phyloP scores from a whole-genome alignment of 1,140 invertebrate species.

The Semibalanus balanoides region DNA sequence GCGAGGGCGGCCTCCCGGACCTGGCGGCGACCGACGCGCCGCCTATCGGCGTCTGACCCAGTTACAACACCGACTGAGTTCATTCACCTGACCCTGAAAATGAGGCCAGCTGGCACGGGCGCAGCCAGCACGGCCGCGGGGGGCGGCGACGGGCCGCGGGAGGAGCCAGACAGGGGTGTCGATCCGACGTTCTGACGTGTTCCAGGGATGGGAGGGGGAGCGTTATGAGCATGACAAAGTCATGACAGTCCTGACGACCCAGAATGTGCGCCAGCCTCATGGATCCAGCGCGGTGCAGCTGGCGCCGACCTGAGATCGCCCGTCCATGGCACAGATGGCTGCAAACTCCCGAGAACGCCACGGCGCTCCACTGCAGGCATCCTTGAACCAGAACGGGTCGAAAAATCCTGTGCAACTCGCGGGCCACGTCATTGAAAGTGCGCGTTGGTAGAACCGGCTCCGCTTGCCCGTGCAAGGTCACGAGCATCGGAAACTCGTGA shows the following conservation, averaged over 20 bases:
- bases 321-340: neutral
- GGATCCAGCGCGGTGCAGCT: too few species aligned
- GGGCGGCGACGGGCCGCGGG: too few species aligned
- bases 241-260: too few species aligned
- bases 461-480: neutral
- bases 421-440: too few species aligned
- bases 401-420: neutral
- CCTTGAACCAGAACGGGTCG: neutral
- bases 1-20: neutral
- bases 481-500: too few species aligned
- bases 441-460: neutral
- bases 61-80: neutral
- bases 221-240: too few species aligned
- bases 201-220: too few species aligned
- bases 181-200: too few species aligned
- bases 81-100: conserved; percentile 1
- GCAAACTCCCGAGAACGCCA: neutral
- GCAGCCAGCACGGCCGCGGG: neutral
- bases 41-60: neutral
- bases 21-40: neutral
- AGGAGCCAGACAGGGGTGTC: too few species aligned
- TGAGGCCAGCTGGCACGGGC: neutral
- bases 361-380: neutral
- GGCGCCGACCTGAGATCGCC: neutral
- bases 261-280: too few species aligned